Conservation (phyloP, 2,888 invertebrate genomes). For the Cremastinae sp. region DNA sequence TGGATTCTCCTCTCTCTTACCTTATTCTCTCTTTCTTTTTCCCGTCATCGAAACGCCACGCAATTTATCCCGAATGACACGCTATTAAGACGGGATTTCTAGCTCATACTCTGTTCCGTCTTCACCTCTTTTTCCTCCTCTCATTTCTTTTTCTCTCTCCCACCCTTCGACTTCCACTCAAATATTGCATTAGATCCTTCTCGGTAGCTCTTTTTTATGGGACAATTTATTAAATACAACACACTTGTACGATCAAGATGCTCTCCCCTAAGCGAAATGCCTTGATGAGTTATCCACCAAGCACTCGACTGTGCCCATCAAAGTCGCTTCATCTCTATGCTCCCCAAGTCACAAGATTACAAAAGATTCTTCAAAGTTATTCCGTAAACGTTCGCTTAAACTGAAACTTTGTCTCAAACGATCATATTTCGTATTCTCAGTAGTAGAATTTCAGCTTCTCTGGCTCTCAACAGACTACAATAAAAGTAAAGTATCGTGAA, state of each 20-base stretch:
- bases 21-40: conserved; percentile 38
- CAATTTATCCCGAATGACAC: conserved; percentile 72
- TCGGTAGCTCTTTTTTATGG: conserved; percentile 18
- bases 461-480: conserved; percentile 23
- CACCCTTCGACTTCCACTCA: conserved; percentile 7
- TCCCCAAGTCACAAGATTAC: conserved; percentile 36
- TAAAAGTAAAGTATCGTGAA: conserved; percentile 28
- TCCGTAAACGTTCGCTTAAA: conserved; percentile 61
- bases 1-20: conserved; percentile 32
- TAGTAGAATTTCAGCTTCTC: conserved; percentile 16
- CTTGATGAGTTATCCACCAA: neutral
- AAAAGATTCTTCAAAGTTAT: conserved; percentile 66
- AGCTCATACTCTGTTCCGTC: conserved; percentile 60
- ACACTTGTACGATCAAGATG: neutral
- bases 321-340: conserved; percentile 16
- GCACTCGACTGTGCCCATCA: conserved; percentile 18
- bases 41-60: conserved; percentile 64
- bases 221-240: conserved; percentile 15
- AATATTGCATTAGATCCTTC: conserved; percentile 34
- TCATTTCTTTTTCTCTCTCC: neutral
- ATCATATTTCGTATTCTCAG: conserved; percentile 48
- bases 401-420: conserved; percentile 59
- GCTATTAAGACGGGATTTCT: conserved; percentile 70
- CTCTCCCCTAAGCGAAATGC: neutral
- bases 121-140: neutral